Evolutionary conservation across 2,797 vertebrate species (phyloP).

Genomic region (Schizopygopsis pylzovi): DNA sequence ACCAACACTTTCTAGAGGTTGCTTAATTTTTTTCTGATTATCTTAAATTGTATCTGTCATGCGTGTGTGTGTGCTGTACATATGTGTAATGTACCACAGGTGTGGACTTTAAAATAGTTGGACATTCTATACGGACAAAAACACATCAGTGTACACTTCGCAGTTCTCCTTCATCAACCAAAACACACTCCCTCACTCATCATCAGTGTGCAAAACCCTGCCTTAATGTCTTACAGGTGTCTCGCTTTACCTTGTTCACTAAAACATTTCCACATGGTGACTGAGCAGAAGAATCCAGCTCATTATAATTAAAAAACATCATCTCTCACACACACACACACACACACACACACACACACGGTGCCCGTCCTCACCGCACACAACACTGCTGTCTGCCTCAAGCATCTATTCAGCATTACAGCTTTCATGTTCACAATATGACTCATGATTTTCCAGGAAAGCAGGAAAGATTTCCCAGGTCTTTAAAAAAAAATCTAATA

Average conservation of each 20-base stretch:
- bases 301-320: conserved; percentile 37
- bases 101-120: conserved; percentile 11
- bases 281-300: conserved; percentile 20
- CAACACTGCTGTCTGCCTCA: conserved; percentile 2
- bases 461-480: neutral
- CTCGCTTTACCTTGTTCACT: conserved; percentile 36
- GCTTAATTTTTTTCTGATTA: conserved; percentile 19
- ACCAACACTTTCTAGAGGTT: conserved; percentile 15
- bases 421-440: conserved; percentile 13
- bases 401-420: neutral
- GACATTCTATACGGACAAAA: neutral
- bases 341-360: no score
- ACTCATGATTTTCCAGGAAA: conserved; percentile 25
- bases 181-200: conserved; percentile 9
- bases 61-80: conserved; percentile 1
- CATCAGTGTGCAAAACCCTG: conserved; percentile 8
- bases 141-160: conserved; percentile 26
- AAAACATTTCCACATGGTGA: conserved; percentile 56
- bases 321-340: neutral
- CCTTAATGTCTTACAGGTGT: conserved; percentile 56
- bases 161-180: neutral
- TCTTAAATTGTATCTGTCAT: conserved; percentile 17
- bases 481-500: neutral
- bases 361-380: no score
- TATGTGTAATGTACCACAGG: conserved; percentile 47